Percentiles rank a stretch among this genome's conserved stretches.
phyloP scores from a whole-genome alignment of 1,140 invertebrate genomes.

The Cryptotermes secundus region DNA sequence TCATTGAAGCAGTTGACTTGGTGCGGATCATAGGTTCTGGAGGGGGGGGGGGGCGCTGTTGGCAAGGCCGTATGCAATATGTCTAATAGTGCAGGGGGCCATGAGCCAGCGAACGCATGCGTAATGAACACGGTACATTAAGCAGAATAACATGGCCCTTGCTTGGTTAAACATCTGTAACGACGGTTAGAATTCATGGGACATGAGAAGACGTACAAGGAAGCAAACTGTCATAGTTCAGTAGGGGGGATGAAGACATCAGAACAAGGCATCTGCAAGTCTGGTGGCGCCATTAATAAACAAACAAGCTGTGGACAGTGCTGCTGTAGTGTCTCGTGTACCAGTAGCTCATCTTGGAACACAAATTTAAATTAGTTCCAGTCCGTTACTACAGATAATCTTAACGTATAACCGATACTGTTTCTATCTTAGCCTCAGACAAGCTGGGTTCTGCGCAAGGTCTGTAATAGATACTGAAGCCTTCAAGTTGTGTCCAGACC shows the following conservation, averaged over 20 bases:
- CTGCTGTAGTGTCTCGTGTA: too few species aligned
- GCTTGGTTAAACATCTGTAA: slow-evolving; percentile 4
- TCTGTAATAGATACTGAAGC: too few species aligned
- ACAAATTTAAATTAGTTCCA: too few species aligned
- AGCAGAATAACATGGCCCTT: background rate
- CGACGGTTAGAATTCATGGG: background rate
- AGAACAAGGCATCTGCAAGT: background rate
- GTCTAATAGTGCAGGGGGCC: background rate
- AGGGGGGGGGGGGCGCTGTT: background rate
- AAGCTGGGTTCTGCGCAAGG: too few species aligned
- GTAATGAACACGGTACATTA: background rate
- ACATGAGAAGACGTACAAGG: background rate
- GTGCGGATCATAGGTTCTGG: too few species aligned
- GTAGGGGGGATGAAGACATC: background rate
- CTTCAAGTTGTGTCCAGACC: too few species aligned
- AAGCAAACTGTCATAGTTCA: background rate
- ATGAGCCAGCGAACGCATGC: background rate
- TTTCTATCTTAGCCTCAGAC: too few species aligned
- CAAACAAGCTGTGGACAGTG: too few species aligned
- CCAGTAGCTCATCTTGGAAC: too few species aligned
- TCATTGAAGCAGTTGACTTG: too few species aligned
- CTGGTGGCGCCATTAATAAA: background rate
- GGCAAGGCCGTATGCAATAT: background rate
- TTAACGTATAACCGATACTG: too few species aligned
- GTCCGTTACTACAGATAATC: too few species aligned